Percentiles rank a stretch among this genome's conserved stretches.
Evolutionary conservation across 1,140 invertebrate species (phyloP).

Genomic region (Ips nitidus): DNA sequence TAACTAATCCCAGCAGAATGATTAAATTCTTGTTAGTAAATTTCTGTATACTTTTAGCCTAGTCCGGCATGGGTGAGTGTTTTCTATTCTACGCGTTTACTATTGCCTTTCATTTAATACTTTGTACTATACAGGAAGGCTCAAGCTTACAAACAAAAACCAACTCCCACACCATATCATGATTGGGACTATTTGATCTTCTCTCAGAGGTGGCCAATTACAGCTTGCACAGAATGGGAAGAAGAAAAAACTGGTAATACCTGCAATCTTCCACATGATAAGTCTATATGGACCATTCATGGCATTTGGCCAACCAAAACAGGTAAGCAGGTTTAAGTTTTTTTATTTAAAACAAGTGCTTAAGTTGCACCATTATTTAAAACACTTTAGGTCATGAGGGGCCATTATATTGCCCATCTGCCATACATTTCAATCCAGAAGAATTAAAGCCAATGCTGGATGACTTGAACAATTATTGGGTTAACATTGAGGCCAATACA

Average conservation of each 20-base stretch:
- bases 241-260: slow-evolving; percentile 58
- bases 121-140: background rate
- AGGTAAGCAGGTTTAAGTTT: slow-evolving; percentile 49
- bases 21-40: too few relatives aligned
- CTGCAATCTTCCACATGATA: slow-evolving; percentile 64
- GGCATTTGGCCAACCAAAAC: slow-evolving; percentile 80
- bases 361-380: background rate
- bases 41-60: too few relatives aligned
- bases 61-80: too few relatives aligned
- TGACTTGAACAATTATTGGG: slow-evolving; percentile 69
- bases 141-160: slow-evolving; percentile 13
- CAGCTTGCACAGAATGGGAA: slow-evolving; percentile 72
- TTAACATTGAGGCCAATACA: slow-evolving; percentile 67
- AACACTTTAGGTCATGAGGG: slow-evolving; percentile 52
- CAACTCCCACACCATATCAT: slow-evolving; percentile 37
- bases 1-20: too few relatives aligned
- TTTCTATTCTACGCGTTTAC: too few relatives aligned
- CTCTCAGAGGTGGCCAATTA: slow-evolving; percentile 79
- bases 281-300: slow-evolving; percentile 75
- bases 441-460: slow-evolving; percentile 60
- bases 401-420: slow-evolving; percentile 68
- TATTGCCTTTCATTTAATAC: too few relatives aligned
- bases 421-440: slow-evolving; percentile 64
- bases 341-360: background rate
- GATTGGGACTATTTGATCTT: slow-evolving; percentile 78